A percentile compares a stretch with the other conserved stretches of the same genome.
Evolutionary conservation across 2,113 vertebrate genomes (phyloP).

Genomic region (Lophotis ruficrista): DNA sequence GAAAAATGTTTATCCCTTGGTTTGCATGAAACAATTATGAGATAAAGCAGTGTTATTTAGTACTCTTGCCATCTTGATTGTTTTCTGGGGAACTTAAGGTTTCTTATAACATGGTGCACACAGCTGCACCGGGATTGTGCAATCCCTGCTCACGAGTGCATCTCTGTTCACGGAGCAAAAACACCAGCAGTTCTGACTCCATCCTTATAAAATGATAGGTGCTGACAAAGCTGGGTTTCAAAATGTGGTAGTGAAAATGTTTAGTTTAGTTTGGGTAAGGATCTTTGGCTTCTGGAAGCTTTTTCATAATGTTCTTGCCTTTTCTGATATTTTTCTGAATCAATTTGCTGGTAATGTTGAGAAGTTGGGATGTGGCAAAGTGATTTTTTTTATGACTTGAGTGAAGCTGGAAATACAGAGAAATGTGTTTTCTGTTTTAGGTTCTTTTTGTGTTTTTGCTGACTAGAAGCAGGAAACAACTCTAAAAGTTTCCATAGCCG

Average conservation of each 20-base stretch:
- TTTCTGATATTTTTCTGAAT: background rate
- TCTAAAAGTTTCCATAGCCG: background rate
- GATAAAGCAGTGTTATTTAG: background rate
- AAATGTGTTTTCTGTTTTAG: background rate
- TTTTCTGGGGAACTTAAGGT: background rate
- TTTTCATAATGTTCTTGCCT: fast-evolving
- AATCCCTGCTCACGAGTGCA: fast-evolving
- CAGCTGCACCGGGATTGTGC: background rate
- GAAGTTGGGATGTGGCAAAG: background rate
- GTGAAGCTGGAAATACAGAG: background rate
- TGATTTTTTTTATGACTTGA: background rate
- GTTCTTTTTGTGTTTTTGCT: background rate
- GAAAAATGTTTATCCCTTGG: background rate
- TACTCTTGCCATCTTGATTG: too few relatives aligned
- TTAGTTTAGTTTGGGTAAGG: background rate
- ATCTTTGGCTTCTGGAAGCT: background rate
- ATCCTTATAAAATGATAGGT: background rate
- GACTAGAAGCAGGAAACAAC: background rate
- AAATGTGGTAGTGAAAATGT: background rate
- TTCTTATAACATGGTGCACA: background rate
- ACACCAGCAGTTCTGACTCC: background rate
- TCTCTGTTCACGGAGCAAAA: background rate
- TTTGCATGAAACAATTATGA: too few relatives aligned
- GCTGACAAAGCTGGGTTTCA: background rate
- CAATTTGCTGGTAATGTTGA: background rate